A percentile compares a stretch with the other conserved stretches of the same genome.
phyloP scores from a whole-genome alignment of 2,888 invertebrate species.

The Parochlus steinenii region DNA sequence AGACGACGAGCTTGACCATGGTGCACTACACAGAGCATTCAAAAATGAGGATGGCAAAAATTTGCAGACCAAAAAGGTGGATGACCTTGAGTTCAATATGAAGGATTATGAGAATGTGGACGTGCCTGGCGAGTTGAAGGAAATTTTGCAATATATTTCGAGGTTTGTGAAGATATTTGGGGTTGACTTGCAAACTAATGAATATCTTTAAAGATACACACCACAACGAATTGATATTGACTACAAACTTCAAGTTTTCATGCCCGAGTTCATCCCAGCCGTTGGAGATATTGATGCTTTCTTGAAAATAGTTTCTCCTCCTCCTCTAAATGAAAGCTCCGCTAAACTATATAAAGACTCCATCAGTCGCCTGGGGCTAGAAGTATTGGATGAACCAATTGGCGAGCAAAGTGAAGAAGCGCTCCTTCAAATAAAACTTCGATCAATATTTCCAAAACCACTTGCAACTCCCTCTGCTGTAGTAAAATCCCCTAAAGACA shows the following conservation, averaged over 20 bases:
- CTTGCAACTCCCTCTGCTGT: conserved; percentile 32
- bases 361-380: conserved; percentile 29
- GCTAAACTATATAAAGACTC: conserved; percentile 33
- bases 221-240: conserved; percentile 84
- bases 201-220: conserved; percentile 52
- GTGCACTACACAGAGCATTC: conserved; percentile 1
- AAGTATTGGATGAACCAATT: conserved; percentile 70
- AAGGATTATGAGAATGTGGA: conserved; percentile 67
- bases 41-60: background rate
- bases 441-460: conserved; percentile 40
- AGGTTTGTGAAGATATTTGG: conserved; percentile 37
- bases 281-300: conserved; percentile 99
- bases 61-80: background rate
- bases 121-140: conserved; percentile 71
- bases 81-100: conserved; percentile 33
- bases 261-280: conserved; percentile 93
- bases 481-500: conserved; percentile 72
- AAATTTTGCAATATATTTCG: conserved; percentile 82
- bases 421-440: conserved; percentile 77
- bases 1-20: conserved; percentile 10
- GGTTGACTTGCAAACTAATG: background rate
- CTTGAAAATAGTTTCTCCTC: conserved; percentile 79
- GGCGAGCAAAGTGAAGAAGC: conserved; percentile 90
- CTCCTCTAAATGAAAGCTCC: conserved; percentile 29
- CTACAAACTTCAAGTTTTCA: conserved; percentile 80